phyloP scores from a whole-genome alignment of 2,113 vertebrate genomes.

The Bufo bufo region DNA sequence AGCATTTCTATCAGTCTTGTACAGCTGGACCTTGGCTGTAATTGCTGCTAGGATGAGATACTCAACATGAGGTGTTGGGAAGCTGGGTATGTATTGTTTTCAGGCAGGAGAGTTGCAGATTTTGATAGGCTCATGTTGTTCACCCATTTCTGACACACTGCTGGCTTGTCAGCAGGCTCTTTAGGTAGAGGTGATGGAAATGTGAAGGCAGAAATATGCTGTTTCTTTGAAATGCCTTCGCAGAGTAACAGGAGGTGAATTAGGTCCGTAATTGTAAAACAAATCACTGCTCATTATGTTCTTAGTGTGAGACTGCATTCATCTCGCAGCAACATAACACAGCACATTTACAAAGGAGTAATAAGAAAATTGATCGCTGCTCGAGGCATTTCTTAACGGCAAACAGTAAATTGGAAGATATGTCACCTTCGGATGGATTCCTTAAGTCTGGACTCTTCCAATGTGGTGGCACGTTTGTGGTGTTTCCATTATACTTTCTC shows the following conservation, averaged over 20 bases:
- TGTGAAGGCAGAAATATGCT: conserved; percentile 64
- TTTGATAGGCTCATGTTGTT: conserved; percentile 68
- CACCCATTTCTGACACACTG: conserved; percentile 63
- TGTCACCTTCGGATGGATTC: background rate
- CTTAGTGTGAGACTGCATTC: conserved; percentile 51
- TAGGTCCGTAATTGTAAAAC: conserved; percentile 56
- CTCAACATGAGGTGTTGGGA: conserved; percentile 64
- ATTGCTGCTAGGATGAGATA: conserved; percentile 68
- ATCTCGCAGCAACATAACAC: conserved; percentile 43
- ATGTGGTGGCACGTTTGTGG: background rate
- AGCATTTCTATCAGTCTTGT: conserved; percentile 68
- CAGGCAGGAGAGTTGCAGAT: conserved; percentile 65
- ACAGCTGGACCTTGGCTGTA: conserved; percentile 72
- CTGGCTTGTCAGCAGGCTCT: conserved; percentile 70
- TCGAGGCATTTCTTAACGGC: conserved; percentile 30
- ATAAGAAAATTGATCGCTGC: conserved; percentile 38
- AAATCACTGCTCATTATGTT: conserved; percentile 57
- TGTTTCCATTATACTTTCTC: conserved; percentile 9
- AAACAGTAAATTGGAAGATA: conserved; percentile 21
- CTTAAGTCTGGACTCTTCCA: background rate
- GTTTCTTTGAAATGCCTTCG: conserved; percentile 62
- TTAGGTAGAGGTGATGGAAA: conserved; percentile 67
- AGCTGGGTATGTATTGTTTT: conserved; percentile 67
- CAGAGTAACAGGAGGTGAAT: conserved; percentile 50
- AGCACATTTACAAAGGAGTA: conserved; percentile 36